A percentile compares a stretch with the other conserved stretches of the same genome.
phyloP scores from a whole-genome alignment of 2,797 vertebrate species.

The Chrosomus eos region DNA sequence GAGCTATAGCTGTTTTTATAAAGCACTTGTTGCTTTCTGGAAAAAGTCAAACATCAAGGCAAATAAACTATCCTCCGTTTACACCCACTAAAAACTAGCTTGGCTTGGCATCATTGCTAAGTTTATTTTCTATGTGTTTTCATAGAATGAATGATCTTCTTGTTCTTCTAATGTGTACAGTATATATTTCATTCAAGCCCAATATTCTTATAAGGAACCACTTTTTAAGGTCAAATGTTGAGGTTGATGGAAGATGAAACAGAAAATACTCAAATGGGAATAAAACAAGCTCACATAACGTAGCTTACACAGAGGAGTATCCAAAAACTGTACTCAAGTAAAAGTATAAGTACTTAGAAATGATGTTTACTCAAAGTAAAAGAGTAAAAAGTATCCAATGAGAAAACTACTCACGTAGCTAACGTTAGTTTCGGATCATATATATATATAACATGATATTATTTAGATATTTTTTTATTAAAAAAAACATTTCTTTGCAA shows the following conservation, averaged over 20 bases:
- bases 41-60: neutral
- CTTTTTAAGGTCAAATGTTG: neutral
- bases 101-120: no score
- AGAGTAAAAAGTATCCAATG: no score
- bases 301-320: no score
- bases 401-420: no score
- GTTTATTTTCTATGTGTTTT: slow-evolving; percentile 15
- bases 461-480: no score
- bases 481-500: no score
- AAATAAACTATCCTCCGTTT: neutral
- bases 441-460: no score
- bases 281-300: slow-evolving; percentile 5
- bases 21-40: slow-evolving; percentile 1
- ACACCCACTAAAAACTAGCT: neutral
- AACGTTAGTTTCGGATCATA: no score
- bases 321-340: no score
- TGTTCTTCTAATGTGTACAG: slow-evolving; percentile 8
- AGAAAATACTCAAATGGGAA: neutral
- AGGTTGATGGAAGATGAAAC: neutral
- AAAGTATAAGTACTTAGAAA: no score
- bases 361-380: no score
- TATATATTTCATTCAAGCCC: neutral
- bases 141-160: slow-evolving; percentile 18
- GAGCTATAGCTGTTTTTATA: neutral
- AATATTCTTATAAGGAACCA: neutral